Base-by-base conservation (phyloP, 2,888 invertebrate genomes). In the Galerucella nymphaeae region DNA sequence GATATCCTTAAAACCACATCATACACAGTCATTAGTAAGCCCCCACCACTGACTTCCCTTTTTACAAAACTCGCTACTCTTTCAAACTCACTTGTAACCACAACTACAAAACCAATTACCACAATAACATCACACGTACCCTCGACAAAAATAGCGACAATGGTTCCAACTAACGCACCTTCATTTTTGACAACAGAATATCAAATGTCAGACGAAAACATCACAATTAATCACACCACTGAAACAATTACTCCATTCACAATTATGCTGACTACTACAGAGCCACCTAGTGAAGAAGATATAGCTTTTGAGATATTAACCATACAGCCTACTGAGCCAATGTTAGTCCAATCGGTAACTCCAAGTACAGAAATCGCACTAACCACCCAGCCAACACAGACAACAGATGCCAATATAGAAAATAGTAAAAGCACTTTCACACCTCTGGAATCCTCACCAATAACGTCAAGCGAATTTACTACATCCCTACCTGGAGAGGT, bases 381-480 rank as follows among this genome's bases (percentile, higher is more conserved):
- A 64, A 23, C 9, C 11, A 30, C 53, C 16, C 53, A 2, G 18
- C 10, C 18, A 5, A 18, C 9, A 18, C 53, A 53, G 53, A 53
- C 53, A 16, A 53, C 53, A 2, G 18, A 18, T 53, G 16, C 9
- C 9, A 9, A 53, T 53, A 53, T 53, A 38, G 30, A 18, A 2
- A 53, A 23, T 11, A n/a, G 30, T 38, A 8, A 16, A 41, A 66
- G 53, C 10, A 66, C 76, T 53, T 53, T 18, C n/a, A 70, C 71
- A 18, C 58, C 77, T 13, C 73, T 16, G 9, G 57, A 77, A 64
- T 66, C 74, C 42, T 75, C 75, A 18, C 75, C 75, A 20, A 67
- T 64, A 11, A 48, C 68, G n/a, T 72, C 59, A 14, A 23, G 72
- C 30, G 41, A 48, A 61, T 53, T 16, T 53, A 16, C 53, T 53